phyloP scores from a whole-genome alignment of 1,140 invertebrate genomes.

The Teleogryllus occipitalis region DNA sequence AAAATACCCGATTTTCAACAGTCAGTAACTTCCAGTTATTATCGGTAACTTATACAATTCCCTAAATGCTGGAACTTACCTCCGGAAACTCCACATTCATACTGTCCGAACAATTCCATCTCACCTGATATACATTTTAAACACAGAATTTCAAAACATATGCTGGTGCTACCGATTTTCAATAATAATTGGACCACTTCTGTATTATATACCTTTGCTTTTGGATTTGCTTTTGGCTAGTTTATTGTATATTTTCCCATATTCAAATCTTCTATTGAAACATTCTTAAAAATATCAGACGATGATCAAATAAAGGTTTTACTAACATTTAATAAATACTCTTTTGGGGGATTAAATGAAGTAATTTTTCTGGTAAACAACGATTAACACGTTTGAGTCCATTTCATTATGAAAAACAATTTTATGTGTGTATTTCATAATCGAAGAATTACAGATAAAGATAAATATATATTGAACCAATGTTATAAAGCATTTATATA shows the following conservation, averaged over 20 bases:
- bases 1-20: no score
- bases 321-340: background rate
- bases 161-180: no score
- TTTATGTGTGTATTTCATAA: constrained; percentile 1
- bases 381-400: background rate
- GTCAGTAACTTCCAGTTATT: no score
- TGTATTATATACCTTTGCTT: background rate
- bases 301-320: background rate
- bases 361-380: background rate
- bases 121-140: no score
- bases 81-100: no score
- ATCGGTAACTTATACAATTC: no score
- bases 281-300: background rate
- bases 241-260: background rate
- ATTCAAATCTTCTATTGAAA: background rate
- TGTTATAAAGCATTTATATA: no score
- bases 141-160: no score
- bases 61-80: no score
- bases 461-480: background rate
- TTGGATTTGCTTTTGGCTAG: background rate
- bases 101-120: no score
- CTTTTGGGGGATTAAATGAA: background rate
- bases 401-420: background rate
- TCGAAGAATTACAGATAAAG: background rate
- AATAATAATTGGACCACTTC: no score